These are phyloP conservation scores for Caprella mutica DNA, from an alignment of 2,888 invertebrate genomes.

Conservation along the genomic window DNA sequence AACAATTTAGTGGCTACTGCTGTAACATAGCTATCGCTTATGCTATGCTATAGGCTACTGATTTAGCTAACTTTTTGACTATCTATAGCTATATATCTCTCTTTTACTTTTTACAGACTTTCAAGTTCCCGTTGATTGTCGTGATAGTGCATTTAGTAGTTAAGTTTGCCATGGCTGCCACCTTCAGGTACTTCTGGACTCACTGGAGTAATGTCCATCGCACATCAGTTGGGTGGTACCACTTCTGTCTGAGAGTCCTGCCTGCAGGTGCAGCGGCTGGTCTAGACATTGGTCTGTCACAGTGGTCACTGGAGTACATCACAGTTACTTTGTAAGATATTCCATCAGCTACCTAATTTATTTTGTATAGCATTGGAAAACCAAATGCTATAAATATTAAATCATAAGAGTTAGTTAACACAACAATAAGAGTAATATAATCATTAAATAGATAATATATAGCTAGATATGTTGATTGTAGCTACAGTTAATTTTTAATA, in stretches of 20 bases:
- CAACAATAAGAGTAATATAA: no score
- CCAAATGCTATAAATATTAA: no score
- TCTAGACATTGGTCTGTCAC: conserved; percentile 92
- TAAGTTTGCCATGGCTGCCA: conserved; percentile 68
- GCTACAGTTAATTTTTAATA: no score
- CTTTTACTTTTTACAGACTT: conserved; percentile 3
- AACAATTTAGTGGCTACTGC: no score
- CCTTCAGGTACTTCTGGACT: conserved; percentile 52
- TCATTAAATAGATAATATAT: no score
- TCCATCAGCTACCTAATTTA: no score
- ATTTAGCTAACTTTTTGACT: background rate
- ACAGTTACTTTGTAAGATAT: conserved; percentile 46
- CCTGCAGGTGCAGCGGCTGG: conserved; percentile 86
- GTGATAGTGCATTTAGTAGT: conserved; percentile 79
- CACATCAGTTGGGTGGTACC: conserved; percentile 59
- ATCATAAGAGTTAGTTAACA: no score
- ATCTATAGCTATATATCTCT: background rate
- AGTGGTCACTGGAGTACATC: conserved; percentile 93
- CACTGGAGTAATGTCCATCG: conserved; percentile 52
- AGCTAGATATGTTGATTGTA: no score
- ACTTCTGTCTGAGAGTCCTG: conserved; percentile 64
- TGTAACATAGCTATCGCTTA: no score
- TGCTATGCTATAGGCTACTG: no score
- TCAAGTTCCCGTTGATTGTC: conserved; percentile 60
- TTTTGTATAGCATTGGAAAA: no score